phyloP scores from a whole-genome alignment of 2,888 invertebrate species.

The Drosophila quinaria region DNA sequence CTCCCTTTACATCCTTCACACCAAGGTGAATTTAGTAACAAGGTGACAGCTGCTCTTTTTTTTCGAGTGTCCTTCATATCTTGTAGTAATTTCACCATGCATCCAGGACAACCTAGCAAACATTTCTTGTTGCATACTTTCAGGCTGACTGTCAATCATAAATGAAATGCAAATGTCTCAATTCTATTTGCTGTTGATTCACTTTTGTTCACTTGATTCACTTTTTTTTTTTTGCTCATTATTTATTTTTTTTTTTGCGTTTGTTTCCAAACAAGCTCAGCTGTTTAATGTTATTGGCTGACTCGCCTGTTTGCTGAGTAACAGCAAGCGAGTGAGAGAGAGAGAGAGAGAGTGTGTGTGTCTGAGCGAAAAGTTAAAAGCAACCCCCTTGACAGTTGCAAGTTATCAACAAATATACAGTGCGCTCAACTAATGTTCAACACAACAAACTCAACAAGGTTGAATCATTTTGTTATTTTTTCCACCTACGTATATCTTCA shows the following conservation, averaged over 20 bases:
- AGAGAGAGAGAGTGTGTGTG: no score
- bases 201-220: slow-evolving; percentile 9
- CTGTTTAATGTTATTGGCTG: slow-evolving; percentile 81
- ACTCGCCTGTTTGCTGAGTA: slow-evolving; percentile 6
- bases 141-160: slow-evolving; percentile 18
- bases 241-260: slow-evolving; percentile 20
- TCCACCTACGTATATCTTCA: background rate
- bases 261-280: slow-evolving; percentile 81
- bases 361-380: slow-evolving; percentile 16
- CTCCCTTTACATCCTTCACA: slow-evolving; percentile 10
- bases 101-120: slow-evolving; percentile 52
- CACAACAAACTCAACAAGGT: slow-evolving; percentile 3
- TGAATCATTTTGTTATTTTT: slow-evolving; percentile 17
- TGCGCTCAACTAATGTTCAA: slow-evolving; percentile 31
- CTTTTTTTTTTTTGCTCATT: slow-evolving; percentile 9
- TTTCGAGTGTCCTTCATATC: background rate
- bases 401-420: slow-evolving; percentile 60
- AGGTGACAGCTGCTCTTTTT: background rate
- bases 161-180: slow-evolving; percentile 9
- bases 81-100: slow-evolving; percentile 1
- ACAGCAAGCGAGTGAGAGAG: slow-evolving; percentile 23
- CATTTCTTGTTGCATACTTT: slow-evolving; percentile 61
- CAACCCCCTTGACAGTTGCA: slow-evolving; percentile 37
- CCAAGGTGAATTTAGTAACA: background rate
- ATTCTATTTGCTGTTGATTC: slow-evolving; percentile 9